phyloP scores from a whole-genome alignment of 1,140 invertebrate species.

The Ladona fulva region DNA sequence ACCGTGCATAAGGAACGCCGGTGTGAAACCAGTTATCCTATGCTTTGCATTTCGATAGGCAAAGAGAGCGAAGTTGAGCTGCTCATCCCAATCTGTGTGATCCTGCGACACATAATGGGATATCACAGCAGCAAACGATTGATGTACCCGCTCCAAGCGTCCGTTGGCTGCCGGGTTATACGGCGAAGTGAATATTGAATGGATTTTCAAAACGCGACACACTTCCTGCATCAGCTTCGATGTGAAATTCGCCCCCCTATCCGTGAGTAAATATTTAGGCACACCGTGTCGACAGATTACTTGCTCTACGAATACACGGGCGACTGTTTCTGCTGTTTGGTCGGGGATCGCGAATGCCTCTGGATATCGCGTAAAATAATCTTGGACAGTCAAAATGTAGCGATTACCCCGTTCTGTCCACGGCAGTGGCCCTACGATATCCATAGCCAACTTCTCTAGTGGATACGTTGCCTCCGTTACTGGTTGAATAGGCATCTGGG shows the following conservation, averaged over 20 bases:
- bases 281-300: conserved; percentile 26
- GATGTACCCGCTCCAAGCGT: no score
- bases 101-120: no score
- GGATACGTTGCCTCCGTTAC: conserved; percentile 17
- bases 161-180: conserved; percentile 22
- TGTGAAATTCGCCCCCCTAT: conserved; percentile 26
- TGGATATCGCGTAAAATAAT: conserved; percentile 28
- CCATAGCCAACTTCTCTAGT: no score
- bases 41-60: no score
- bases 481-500: neutral
- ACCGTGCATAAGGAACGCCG: no score
- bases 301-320: conserved; percentile 22
- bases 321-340: conserved; percentile 26
- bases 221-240: conserved; percentile 16
- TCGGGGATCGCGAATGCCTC: no score
- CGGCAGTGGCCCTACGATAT: conserved; percentile 27
- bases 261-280: conserved; percentile 24
- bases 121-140: no score
- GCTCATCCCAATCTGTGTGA: no score
- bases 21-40: no score
- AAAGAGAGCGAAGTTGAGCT: no score
- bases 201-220: conserved; percentile 14
- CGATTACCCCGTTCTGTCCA: conserved; percentile 24
- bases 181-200: conserved; percentile 14
- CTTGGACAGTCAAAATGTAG: conserved; percentile 28